These are phyloP conservation scores for Aquatica leii DNA, from an alignment of 2,888 invertebrate genomes.

Conservation along the genomic window DNA sequence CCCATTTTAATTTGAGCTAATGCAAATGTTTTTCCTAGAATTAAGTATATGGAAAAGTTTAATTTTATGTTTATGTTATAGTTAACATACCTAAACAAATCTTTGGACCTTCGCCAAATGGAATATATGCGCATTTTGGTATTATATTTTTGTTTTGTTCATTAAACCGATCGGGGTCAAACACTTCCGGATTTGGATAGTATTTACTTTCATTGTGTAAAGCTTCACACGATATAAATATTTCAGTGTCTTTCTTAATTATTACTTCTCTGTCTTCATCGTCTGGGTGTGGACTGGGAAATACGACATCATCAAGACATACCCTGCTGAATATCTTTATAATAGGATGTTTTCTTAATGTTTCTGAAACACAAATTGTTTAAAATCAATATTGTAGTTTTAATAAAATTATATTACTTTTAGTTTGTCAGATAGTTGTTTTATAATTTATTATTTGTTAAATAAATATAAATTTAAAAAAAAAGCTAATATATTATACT, in stretches of 20 bases:
- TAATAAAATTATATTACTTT: no score
- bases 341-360: slow-evolving; percentile 41
- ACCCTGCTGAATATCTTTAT: slow-evolving; percentile 34
- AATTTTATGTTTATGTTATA: neutral
- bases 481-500: no score
- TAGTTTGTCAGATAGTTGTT: no score
- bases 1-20: slow-evolving; percentile 54
- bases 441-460: no score
- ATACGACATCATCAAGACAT: slow-evolving; percentile 46
- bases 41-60: neutral
- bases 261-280: slow-evolving; percentile 35
- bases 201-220: slow-evolving; percentile 56
- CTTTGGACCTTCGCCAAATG: slow-evolving; percentile 51
- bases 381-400: no score
- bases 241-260: slow-evolving; percentile 49
- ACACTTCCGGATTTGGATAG: slow-evolving; percentile 57
- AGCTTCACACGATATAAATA: slow-evolving; percentile 51
- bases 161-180: slow-evolving; percentile 58
- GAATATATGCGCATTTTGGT: slow-evolving; percentile 46
- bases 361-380: slow-evolving; percentile 41
- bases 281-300: slow-evolving; percentile 33
- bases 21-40: slow-evolving; percentile 57
- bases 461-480: no score
- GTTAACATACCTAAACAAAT: slow-evolving; percentile 46
- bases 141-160: slow-evolving; percentile 48